Conservation (phyloP, 1,140 invertebrate species). For the Bemisia tabaci region DNA sequence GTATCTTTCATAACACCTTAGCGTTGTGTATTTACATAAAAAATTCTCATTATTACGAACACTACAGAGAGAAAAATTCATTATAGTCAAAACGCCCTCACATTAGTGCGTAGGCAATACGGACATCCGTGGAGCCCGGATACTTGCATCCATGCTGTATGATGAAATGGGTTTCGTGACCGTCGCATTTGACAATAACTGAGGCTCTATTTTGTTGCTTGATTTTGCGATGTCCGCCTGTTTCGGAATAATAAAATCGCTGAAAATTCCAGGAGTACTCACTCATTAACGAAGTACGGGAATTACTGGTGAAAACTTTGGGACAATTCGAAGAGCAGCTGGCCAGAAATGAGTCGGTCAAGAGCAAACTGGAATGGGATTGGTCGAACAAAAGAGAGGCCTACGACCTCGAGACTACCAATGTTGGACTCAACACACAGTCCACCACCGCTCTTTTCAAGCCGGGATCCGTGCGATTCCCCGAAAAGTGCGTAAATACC, state of each 20-base stretch:
- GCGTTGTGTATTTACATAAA: too few species aligned
- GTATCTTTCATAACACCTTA: too few species aligned
- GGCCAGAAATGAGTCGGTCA: constrained; percentile 55
- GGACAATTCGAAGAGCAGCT: constrained; percentile 58
- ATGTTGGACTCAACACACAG: constrained; percentile 44
- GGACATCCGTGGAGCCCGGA: too few species aligned
- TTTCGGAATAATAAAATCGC: background rate
- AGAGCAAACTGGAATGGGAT: constrained; percentile 65
- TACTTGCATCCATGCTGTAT: too few species aligned
- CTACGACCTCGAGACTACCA: constrained; percentile 54
- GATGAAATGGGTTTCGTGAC: too few species aligned
- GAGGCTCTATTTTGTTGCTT: too few species aligned
- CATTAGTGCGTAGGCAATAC: too few species aligned
- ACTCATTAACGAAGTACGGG: constrained; percentile 47
- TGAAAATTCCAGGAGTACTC: constrained; percentile 39
- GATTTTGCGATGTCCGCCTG: background rate
- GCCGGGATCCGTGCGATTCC: constrained; percentile 51
- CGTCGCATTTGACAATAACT: too few species aligned
- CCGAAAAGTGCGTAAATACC: constrained; percentile 38
- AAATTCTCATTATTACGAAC: too few species aligned
- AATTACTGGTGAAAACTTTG: constrained; percentile 40
- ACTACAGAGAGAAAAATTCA: too few species aligned
- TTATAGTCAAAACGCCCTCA: too few species aligned
- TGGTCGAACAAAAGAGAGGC: constrained; percentile 80
- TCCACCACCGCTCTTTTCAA: constrained; percentile 47